These are phyloP conservation scores for Calliopum simillimum DNA, from an alignment of 2,888 invertebrate species.

Conservation along the genomic window DNA sequence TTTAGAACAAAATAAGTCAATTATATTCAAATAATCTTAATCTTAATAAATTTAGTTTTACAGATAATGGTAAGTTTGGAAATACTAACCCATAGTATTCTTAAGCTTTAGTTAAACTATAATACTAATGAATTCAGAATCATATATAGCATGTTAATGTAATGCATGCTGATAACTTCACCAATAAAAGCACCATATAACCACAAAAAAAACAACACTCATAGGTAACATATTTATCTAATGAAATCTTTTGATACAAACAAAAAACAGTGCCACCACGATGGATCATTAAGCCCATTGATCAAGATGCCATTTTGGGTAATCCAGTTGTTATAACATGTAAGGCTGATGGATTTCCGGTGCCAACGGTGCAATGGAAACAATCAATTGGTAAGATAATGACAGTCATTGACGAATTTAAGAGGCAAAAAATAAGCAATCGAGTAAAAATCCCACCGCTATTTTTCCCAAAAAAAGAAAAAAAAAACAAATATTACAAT, in stretches of 20 bases:
- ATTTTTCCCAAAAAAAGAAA: neutral
- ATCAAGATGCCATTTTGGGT: constrained; percentile 79
- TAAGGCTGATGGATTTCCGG: constrained; percentile 81
- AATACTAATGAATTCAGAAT: neutral
- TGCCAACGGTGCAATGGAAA: constrained; percentile 72
- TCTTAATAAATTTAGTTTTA: neutral
- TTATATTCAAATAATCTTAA: neutral
- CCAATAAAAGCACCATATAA: constrained; percentile 13
- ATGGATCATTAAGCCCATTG: constrained; percentile 79
- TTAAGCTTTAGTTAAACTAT: neutral
- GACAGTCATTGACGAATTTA: neutral
- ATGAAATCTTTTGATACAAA: constrained; percentile 7
- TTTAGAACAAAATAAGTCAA: neutral
- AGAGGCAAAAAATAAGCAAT: no score
- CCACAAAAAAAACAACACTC: neutral
- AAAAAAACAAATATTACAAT: no score
- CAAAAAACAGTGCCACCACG: constrained; percentile 76
- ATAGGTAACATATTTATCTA: neutral
- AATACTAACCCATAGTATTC: neutral
- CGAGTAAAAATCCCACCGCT: no score
- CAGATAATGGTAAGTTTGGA: constrained; percentile 16
- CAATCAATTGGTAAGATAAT: constrained; percentile 69
- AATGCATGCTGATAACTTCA: constrained; percentile 31
- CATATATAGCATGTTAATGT: constrained; percentile 34
- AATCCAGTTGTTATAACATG: constrained; percentile 77